Evolutionary conservation across 2,113 vertebrate species (phyloP).

Genomic region (Vidua macroura): DNA sequence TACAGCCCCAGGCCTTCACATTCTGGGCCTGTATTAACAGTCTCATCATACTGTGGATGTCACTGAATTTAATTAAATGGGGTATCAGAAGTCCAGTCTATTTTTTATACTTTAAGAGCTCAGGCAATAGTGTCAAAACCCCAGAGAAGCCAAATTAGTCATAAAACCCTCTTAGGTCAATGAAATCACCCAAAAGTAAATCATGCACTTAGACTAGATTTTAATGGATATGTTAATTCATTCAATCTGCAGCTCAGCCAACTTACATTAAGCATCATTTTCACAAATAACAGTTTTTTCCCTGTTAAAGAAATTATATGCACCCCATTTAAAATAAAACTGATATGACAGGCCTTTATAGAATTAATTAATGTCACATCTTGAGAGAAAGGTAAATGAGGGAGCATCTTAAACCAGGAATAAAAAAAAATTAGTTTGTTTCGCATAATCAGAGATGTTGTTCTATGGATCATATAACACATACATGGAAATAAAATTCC

Average conservation of each 20-base stretch:
- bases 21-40: not conserved
- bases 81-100: not conserved
- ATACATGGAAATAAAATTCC: not conserved
- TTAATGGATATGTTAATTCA: constrained; percentile 4
- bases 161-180: constrained; percentile 7
- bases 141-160: constrained; percentile 3
- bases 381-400: not conserved
- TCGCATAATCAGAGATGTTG: not conserved
- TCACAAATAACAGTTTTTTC: not conserved
- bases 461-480: not conserved
- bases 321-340: not conserved
- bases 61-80: not conserved
- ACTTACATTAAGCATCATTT: not conserved
- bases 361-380: not conserved
- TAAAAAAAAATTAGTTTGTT: not conserved
- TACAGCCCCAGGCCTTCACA: not conserved
- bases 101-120: not conserved
- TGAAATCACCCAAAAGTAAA: constrained; percentile 23
- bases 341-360: not conserved
- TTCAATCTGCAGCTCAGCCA: not conserved
- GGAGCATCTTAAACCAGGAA: not conserved
- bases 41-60: not conserved
- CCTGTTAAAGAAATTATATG: not conserved
- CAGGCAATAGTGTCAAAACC: not conserved
- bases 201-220: constrained; percentile 1